Conservation (phyloP, 1,140 invertebrate species). For the Steinernema feltiae region DNA sequence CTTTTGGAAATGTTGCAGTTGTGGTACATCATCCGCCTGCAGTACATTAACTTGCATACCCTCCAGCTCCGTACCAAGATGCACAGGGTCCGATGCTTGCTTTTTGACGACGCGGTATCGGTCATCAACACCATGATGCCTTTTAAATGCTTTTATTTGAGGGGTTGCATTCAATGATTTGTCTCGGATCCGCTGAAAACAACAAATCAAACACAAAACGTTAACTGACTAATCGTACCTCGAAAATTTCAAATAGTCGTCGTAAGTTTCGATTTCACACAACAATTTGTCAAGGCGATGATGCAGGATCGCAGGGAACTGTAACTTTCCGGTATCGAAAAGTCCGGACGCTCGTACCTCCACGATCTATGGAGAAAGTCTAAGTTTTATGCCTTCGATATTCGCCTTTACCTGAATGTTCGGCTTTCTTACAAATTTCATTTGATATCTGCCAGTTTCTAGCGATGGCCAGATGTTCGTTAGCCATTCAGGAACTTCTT, state of each 20-base stretch:
- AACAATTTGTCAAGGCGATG: not conserved
- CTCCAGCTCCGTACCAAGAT: not conserved
- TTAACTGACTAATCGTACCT: not conserved
- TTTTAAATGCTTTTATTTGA: not conserved
- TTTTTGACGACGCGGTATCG: not conserved
- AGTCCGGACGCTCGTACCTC: not conserved
- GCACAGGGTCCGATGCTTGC: not conserved
- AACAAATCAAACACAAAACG: not conserved
- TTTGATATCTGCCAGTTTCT: not conserved
- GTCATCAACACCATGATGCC: too few species aligned
- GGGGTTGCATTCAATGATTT: not conserved
- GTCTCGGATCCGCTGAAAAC: not conserved
- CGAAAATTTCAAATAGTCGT: not conserved
- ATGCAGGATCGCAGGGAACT: not conserved
- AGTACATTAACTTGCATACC: not conserved
- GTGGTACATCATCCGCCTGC: not conserved
- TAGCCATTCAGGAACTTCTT: not conserved
- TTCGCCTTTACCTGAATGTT: not conserved
- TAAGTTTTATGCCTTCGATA: not conserved
- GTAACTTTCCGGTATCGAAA: not conserved
- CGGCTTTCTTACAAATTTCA: not conserved
- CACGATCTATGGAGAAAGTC: constrained; percentile 2
- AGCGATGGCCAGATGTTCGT: not conserved
- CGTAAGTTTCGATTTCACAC: not conserved
- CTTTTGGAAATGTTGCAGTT: not conserved